Evolutionary conservation across 2,888 invertebrate genomes (phyloP).

Genomic region (Cephus rjabovi): DNA sequence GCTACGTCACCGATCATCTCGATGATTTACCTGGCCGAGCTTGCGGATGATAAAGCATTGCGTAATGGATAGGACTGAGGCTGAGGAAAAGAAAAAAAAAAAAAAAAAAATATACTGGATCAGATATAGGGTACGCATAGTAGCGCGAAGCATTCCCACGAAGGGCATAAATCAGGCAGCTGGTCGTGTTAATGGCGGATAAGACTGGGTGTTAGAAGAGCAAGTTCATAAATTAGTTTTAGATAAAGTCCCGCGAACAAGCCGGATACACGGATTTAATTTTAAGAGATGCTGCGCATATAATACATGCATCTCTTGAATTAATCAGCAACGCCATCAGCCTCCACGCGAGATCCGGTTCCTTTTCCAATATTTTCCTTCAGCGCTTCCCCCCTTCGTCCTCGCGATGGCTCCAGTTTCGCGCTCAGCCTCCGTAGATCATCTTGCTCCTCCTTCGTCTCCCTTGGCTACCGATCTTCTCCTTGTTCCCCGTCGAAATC

Average conservation of each 20-base stretch:
- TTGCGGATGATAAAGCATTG: constrained; percentile 50
- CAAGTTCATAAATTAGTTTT: constrained; percentile 6
- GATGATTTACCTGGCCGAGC: constrained; percentile 43
- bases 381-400: neutral
- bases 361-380: neutral
- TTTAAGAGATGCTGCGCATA: neutral
- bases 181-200: constrained; percentile 34
- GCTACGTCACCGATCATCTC: constrained; percentile 1
- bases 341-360: neutral
- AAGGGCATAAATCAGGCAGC: constrained; percentile 42
- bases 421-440: neutral
- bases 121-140: constrained; percentile 29
- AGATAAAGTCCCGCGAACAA: constrained; percentile 31
- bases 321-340: neutral
- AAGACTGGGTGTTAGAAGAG: constrained; percentile 12
- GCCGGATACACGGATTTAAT: neutral
- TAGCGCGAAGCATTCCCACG: constrained; percentile 37
- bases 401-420: neutral
- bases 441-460: neutral
- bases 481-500: neutral
- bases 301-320: no score
- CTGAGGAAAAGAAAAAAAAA: constrained; percentile 7
- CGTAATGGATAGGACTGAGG: constrained; percentile 45
- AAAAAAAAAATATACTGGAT: constrained; percentile 28
- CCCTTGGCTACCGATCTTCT: neutral